phyloP scores from a whole-genome alignment of 2,113 vertebrate genomes.

The Leptodactylus fuscus region DNA sequence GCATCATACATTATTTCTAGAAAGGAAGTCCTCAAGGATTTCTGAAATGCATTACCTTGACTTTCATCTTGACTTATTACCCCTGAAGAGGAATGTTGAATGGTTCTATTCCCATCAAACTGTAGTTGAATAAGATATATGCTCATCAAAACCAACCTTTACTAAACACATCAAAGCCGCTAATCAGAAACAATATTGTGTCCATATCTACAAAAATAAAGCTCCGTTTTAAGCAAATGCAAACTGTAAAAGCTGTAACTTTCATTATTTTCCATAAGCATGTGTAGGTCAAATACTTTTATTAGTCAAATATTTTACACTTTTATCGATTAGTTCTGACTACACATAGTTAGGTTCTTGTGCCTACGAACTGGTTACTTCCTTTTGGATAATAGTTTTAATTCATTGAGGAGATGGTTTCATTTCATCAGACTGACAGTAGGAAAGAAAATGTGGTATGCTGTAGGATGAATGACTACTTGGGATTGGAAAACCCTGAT shows the following conservation, averaged over 20 bases:
- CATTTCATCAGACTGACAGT: no score
- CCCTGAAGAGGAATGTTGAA: conserved; percentile 36
- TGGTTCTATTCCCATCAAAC: conserved; percentile 21
- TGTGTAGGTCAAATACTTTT: background rate
- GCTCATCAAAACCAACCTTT: conserved; percentile 40
- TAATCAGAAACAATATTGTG: background rate
- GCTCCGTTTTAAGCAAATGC: background rate
- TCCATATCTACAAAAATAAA: background rate
- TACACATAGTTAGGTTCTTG: background rate
- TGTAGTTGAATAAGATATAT: conserved; percentile 25
- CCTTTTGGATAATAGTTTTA: background rate
- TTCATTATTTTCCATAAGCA: background rate
- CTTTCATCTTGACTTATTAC: conserved; percentile 52
- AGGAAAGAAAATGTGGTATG: no score
- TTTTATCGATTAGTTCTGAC: background rate
- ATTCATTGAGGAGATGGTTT: background rate
- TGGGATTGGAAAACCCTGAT: no score
- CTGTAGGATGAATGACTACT: no score
- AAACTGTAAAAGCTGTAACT: background rate
- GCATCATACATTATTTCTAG: conserved; percentile 19
- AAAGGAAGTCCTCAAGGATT: conserved; percentile 13
- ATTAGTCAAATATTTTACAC: background rate
- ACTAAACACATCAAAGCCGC: conserved; percentile 38
- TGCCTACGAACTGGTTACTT: background rate
- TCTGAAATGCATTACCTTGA: conserved; percentile 39